Conservation (phyloP, 2,888 invertebrate species). For the Tupiocoris notatus region DNA sequence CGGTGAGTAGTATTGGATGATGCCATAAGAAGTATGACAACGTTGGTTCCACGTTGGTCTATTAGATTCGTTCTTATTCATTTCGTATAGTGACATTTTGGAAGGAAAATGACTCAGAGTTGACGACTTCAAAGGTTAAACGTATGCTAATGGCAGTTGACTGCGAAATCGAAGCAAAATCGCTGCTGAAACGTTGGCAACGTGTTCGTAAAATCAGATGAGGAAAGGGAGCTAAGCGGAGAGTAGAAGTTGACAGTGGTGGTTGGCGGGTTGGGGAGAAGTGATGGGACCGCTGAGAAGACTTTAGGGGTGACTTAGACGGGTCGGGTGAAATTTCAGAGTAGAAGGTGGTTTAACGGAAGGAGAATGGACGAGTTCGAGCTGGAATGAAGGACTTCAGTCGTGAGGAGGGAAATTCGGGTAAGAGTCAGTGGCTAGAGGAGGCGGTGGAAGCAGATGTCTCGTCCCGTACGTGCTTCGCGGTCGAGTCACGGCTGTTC, state of each 20-base stretch:
- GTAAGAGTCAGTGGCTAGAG: constrained; percentile 39
- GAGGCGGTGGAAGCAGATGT: constrained; percentile 18
- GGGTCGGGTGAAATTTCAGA: background rate
- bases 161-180: too few relatives aligned
- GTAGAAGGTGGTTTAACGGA: background rate
- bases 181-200: background rate
- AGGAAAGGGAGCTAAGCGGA: background rate
- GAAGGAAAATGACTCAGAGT: background rate
- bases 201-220: background rate
- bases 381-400: background rate
- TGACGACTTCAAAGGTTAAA: background rate
- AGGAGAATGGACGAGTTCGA: too few relatives aligned
- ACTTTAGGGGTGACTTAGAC: too few relatives aligned
- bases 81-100: too few relatives aligned
- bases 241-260: too few relatives aligned
- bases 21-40: too few relatives aligned
- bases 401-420: constrained; percentile 16
- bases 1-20: too few relatives aligned
- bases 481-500: constrained; percentile 9
- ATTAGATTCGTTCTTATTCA: too few relatives aligned
- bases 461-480: constrained; percentile 33
- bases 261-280: too few relatives aligned
- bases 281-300: background rate
- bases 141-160: background rate
- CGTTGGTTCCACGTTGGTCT: too few relatives aligned